Conservation (phyloP, 2,797 vertebrate genomes). For the Mormyrus hasselquistii region DNA sequence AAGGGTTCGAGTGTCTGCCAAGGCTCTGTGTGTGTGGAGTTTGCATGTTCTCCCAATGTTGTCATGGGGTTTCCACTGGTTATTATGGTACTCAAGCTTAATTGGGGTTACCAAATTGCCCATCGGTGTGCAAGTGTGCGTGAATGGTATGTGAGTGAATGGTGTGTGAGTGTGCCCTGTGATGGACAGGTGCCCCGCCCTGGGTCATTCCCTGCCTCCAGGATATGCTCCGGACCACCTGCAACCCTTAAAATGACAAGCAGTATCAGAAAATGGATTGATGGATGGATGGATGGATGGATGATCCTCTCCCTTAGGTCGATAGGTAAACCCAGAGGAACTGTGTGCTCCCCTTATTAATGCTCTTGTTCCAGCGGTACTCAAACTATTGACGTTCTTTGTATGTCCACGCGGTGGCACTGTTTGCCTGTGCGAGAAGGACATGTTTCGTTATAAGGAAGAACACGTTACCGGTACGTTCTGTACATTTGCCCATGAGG, state of each 20-base stretch:
- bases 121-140: not conserved
- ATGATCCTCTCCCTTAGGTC: not conserved
- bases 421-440: not conserved
- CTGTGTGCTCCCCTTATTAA: not conserved
- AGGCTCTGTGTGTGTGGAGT: not conserved
- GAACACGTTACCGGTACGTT: not conserved
- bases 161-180: not conserved
- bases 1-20: not conserved
- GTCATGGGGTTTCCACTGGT: not conserved
- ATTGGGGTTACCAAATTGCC: not conserved
- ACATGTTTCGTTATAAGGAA: not conserved
- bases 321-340: not conserved
- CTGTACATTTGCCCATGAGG: not conserved
- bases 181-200: not conserved
- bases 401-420: not conserved
- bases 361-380: not conserved
- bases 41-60: not conserved
- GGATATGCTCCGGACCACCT: not conserved
- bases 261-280: not conserved
- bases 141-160: not conserved
- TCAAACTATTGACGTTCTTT: not conserved
- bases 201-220: not conserved
- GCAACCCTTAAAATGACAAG: not conserved
- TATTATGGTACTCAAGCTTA: not conserved
- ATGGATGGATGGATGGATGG: not conserved